Percentiles rank a stretch among this genome's conserved stretches.
Conservation (phyloP, 1,140 invertebrate species). For the Brachionus rotundiformis region DNA sequence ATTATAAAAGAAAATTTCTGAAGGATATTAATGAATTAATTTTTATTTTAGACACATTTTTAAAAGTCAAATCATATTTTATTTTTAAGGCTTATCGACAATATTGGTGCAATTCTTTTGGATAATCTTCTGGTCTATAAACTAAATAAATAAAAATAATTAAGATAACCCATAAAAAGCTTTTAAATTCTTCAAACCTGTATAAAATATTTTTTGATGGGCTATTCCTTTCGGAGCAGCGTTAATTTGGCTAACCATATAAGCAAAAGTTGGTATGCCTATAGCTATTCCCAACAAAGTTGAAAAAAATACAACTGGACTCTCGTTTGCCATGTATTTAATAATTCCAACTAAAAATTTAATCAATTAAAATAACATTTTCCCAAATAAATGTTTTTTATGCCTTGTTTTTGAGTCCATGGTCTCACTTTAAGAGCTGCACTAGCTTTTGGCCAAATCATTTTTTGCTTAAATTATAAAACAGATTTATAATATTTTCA, state of each 20-base stretch:
- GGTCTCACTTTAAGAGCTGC: conserved; percentile 34
- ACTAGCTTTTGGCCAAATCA: conserved; percentile 52
- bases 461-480: conserved; percentile 11
- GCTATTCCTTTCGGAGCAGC: conserved; percentile 24
- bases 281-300: conserved; percentile 24
- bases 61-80: not conserved
- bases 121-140: conserved; percentile 47
- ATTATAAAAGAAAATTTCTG: not conserved
- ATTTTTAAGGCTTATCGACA: conserved; percentile 21
- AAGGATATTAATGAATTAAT: not conserved
- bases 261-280: conserved; percentile 7
- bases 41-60: conserved; percentile 12
- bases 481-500: not conserved
- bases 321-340: conserved; percentile 22
- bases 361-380: not conserved
- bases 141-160: conserved; percentile 19
- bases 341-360: not conserved
- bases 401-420: conserved; percentile 27
- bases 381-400: not conserved
- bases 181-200: not conserved
- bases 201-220: conserved; percentile 38
- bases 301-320: conserved; percentile 43
- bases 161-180: not conserved
- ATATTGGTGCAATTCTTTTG: conserved; percentile 50
- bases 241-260: conserved; percentile 1